Percentiles rank a stretch among this genome's conserved stretches.
phyloP scores from a whole-genome alignment of 2,113 vertebrate genomes.

The Corvus cornix region DNA sequence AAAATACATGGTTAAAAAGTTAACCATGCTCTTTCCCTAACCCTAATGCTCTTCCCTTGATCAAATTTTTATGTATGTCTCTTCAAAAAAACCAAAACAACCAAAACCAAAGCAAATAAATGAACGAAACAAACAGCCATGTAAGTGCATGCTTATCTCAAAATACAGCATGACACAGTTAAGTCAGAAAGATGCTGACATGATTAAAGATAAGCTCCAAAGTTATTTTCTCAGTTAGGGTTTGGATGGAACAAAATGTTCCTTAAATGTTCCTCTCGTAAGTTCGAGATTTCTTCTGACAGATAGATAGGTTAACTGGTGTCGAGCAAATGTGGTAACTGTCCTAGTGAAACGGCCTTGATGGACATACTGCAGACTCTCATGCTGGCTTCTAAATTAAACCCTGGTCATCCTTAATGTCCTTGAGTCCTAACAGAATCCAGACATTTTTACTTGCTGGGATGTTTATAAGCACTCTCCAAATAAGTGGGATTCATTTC shows the following conservation, averaged over 20 bases:
- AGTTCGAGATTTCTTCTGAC: neutral
- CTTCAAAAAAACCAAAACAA: neutral
- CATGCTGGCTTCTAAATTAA: neutral
- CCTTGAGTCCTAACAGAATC: neutral
- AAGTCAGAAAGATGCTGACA: neutral
- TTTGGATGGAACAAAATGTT: neutral
- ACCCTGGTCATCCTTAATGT: neutral
- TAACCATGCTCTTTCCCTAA: neutral
- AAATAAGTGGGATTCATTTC: neutral
- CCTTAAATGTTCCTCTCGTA: neutral
- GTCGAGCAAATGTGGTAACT: neutral
- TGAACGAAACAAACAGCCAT: neutral
- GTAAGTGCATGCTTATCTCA: neutral
- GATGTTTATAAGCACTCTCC: neutral
- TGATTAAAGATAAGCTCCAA: neutral
- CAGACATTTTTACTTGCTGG: neutral
- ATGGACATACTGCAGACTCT: neutral
- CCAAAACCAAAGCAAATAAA: neutral
- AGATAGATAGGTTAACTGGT: neutral
- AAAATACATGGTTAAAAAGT: neutral
- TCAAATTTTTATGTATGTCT: neutral
- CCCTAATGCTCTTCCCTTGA: neutral
- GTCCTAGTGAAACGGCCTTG: neutral
- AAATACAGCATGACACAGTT: neutral
- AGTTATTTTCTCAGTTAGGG: neutral